Evolutionary conservation across 2,888 invertebrate species (phyloP).

Genomic region (Norana najaformis): DNA sequence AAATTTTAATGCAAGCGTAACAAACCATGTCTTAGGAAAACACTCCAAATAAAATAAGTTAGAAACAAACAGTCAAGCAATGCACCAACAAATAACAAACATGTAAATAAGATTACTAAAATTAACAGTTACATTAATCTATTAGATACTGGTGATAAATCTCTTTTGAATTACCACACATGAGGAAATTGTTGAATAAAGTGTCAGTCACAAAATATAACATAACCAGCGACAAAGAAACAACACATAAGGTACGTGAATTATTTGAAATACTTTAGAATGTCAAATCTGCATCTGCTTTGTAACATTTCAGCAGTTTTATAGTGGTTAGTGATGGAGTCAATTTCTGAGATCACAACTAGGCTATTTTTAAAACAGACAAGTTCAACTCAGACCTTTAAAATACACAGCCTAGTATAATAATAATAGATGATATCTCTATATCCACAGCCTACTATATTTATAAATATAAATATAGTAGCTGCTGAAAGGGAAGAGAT

Average conservation of each 20-base stretch:
- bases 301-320: too few relatives aligned
- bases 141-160: background rate
- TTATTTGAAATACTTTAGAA: background rate
- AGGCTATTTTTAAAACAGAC: background rate
- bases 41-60: conserved; percentile 1
- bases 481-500: conserved; percentile 2
- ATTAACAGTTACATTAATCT: background rate
- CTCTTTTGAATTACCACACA: background rate
- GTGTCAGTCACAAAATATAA: background rate
- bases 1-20: background rate
- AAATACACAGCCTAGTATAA: background rate
- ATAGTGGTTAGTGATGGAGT: background rate
- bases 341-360: background rate
- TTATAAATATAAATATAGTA: background rate
- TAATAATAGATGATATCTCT: background rate
- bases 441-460: background rate
- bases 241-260: background rate
- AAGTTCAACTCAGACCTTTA: background rate
- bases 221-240: background rate
- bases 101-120: background rate
- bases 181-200: background rate
- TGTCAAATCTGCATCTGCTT: too few relatives aligned
- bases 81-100: background rate
- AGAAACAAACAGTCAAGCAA: background rate
- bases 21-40: background rate